Evolutionary conservation across 2,113 vertebrate genomes (phyloP), one percentile per base, ranked within the genome.

Genomic region (Nycticorax nycticorax): DNA sequence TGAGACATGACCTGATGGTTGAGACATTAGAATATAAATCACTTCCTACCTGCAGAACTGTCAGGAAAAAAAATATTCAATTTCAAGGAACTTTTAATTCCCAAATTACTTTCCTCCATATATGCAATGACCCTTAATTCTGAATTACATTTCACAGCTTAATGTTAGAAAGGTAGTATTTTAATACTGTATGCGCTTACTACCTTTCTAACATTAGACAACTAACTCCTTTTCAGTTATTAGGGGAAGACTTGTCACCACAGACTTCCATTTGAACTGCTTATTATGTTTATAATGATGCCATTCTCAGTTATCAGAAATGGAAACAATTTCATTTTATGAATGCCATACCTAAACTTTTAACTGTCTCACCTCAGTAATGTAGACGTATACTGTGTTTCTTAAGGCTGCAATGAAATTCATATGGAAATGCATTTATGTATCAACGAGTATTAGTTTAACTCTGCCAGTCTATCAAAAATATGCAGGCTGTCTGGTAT

Each of bases 401-500:
- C 78, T 76, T 71, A 86, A 63, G 43, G 10, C 21, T 71, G 67
- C 68, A 93, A 48, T 41, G 27, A 81, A 89, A 92, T 72, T 60
- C 43, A 64, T 53, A 92, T 71, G 85, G 83, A 93, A 95, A 83
- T 73, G 24, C 71, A 85, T 89, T 93, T 62, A 85, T 35, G 26
- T 27, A 74, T 68, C 68, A 63, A 57, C 0, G 7, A 74, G 35
- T 48, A 82, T 24, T 72, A 78, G 12, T 85, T 92, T 91, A 90
- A 94, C 72, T 80, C 64, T 18, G 55, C 16, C 19, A 71, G 35
- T 56, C 71, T 74, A 79, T 69, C 52, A 92, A 71, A 95, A 89
- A 80, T 78, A 93, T 2, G 21, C 37, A 95, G 52, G 52, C 47
- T 95, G 85, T 94, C 91, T 94, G 86, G 66, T 71, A 89, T 88